Evolutionary conservation across 2,113 vertebrate genomes (phyloP), one percentile per base, ranked within the genome.

Genomic region (Dendropsophus ebraccatus): DNA sequence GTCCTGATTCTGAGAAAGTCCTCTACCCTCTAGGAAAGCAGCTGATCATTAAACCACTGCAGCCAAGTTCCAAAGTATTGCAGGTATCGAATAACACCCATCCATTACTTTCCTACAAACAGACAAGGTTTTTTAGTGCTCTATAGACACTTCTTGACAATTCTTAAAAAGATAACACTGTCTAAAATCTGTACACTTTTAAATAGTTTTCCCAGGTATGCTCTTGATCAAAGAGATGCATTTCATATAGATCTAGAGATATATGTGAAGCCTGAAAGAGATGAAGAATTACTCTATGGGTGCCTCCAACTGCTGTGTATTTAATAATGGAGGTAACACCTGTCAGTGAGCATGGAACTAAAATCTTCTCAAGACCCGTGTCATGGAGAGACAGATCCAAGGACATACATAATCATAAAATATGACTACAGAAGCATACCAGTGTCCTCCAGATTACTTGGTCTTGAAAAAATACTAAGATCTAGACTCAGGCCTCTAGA

Each of bases 21-120:
- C 96, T 99, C 58, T 98, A 95, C 88, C 96, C 97, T 13, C 95
- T 95, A 87, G 96, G 96, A 83, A 96, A 94, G 88, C 97, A 98
- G 85, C 94, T 99, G 45, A 88, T 97, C 84, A 96, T 99, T 88
- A 99, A 99, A 90, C 97, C 98, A 87, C 95, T 99, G 73, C 98
- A 99, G 84, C 98, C 97, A 87, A 98, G 95, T 69, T 93, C 96
- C 32, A 98, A 96, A 94, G 88, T 96, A 85, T 87, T 96, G 87
- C 98, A 99, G 98, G 98, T 99, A 95, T 41, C 52, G 30, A 67
- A 25, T 62, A 47, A 28, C 58, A 65, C 41, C 0, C 23, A 14
- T 62, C 32, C 41, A 70, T 41, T 37, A 70, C 67, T 70, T 70
- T 1, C 17, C 67, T 23, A 41, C 19, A 70, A 19, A 70, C 32